Conservation (phyloP, 2,888 invertebrate genomes). For the Petrophora chlorosata region DNA sequence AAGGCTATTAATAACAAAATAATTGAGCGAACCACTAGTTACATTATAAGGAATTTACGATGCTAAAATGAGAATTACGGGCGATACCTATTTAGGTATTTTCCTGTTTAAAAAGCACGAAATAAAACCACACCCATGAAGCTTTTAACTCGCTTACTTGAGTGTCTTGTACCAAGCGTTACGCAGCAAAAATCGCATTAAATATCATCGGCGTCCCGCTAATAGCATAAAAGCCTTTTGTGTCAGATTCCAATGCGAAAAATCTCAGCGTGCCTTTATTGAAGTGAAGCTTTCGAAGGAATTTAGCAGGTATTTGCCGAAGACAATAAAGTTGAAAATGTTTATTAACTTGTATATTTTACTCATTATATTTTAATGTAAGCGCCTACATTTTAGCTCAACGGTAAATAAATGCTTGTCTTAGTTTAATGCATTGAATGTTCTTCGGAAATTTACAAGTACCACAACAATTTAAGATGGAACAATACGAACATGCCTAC, state of each 20-base stretch:
- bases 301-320: conserved; percentile 3
- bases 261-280: conserved; percentile 36
- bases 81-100: too few species aligned
- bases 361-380: conserved; percentile 2
- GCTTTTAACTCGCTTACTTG: conserved; percentile 2
- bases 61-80: too few species aligned
- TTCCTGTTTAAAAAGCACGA: too few species aligned
- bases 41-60: too few species aligned
- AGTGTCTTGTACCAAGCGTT: conserved; percentile 28
- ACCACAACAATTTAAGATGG: too few species aligned
- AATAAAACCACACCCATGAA: neutral
- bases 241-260: conserved; percentile 58
- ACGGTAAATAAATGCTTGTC: too few species aligned
- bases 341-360: conserved; percentile 6
- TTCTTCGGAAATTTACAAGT: too few species aligned
- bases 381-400: neutral
- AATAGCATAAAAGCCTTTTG: conserved; percentile 63
- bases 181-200: conserved; percentile 60
- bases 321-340: conserved; percentile 6
- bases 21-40: too few species aligned
- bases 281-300: conserved; percentile 5
- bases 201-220: conserved; percentile 60
- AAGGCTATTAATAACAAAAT: too few species aligned
- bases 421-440: too few species aligned
- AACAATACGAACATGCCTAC: too few species aligned